Evolutionary conservation across 2,888 invertebrate species (phyloP).

Genomic region (Drosophila hamatofila): DNA sequence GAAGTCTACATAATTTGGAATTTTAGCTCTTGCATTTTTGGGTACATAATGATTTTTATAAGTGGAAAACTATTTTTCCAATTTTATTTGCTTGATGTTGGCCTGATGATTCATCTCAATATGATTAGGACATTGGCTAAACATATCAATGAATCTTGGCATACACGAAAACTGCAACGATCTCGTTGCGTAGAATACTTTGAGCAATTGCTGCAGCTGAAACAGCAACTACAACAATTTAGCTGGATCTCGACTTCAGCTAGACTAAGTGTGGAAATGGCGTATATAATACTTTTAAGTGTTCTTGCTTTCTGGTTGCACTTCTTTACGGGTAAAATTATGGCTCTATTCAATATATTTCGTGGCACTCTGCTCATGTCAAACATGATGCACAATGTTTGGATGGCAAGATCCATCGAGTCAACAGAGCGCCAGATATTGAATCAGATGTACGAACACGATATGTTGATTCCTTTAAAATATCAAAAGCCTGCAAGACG

Average conservation of each 20-base stretch:
- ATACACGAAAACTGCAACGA: background rate
- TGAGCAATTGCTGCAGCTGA: background rate
- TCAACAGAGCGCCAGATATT: constrained; percentile 11
- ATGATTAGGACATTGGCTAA: background rate
- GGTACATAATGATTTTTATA: accelerated
- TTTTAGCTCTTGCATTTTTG: background rate
- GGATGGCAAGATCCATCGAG: constrained; percentile 14
- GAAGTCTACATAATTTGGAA: background rate
- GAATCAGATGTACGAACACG: constrained; percentile 8
- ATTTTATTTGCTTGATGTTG: constrained; percentile 6
- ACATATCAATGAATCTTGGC: background rate
- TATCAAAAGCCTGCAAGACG: accelerated
- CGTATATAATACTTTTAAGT: no score
- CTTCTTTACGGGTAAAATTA: background rate
- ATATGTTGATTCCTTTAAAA: background rate
- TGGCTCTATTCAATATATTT: background rate
- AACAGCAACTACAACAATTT: background rate
- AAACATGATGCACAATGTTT: constrained; percentile 4
- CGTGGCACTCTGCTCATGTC: background rate
- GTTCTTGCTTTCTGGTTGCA: background rate
- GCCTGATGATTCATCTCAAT: constrained; percentile 4
- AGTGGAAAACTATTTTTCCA: background rate
- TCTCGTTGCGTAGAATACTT: constrained; percentile 14
- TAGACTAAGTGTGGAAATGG: background rate
- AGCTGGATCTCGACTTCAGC: background rate